Evolutionary conservation across 2,888 invertebrate species (phyloP).

Genomic region (Plagodis dolabraria): DNA sequence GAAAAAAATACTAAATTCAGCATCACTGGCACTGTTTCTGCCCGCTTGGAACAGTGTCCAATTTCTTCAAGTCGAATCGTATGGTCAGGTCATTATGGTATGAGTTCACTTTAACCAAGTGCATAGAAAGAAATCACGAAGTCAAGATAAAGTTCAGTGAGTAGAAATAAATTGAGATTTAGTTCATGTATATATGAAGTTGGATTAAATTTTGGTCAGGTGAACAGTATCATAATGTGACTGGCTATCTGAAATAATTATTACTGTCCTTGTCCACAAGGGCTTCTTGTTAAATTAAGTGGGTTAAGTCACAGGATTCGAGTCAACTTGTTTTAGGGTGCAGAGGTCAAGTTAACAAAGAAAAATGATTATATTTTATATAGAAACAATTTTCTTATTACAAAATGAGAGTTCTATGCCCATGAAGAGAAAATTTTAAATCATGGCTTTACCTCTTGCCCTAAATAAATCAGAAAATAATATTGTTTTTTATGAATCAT

Average conservation of each 20-base stretch:
- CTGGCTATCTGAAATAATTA: conserved; percentile 28
- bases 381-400: conserved; percentile 48
- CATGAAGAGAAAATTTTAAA: conserved; percentile 21
- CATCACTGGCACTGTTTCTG: conserved; percentile 66
- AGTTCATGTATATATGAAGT: conserved; percentile 34
- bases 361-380: conserved; percentile 56
- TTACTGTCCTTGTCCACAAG: conserved; percentile 30
- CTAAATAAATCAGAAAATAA: conserved; percentile 39
- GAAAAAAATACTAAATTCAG: conserved; percentile 51
- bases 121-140: conserved; percentile 42
- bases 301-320: conserved; percentile 57
- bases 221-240: conserved; percentile 29
- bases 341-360: conserved; percentile 42
- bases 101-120: conserved; percentile 41
- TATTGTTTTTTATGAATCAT: conserved; percentile 35
- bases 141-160: conserved; percentile 42
- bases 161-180: conserved; percentile 36
- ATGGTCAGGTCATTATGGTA: conserved; percentile 53
- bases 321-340: conserved; percentile 34
- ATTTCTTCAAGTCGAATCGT: conserved; percentile 61
- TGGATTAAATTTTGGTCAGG: conserved; percentile 27
- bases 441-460: conserved; percentile 41
- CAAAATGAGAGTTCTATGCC: conserved; percentile 38
- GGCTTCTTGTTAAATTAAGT: conserved; percentile 48
- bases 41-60: conserved; percentile 72